Evolutionary conservation across 2,888 invertebrate genomes (phyloP), one percentile per base, ranked within the genome.

Genomic region (Trisateles emortualis): DNA sequence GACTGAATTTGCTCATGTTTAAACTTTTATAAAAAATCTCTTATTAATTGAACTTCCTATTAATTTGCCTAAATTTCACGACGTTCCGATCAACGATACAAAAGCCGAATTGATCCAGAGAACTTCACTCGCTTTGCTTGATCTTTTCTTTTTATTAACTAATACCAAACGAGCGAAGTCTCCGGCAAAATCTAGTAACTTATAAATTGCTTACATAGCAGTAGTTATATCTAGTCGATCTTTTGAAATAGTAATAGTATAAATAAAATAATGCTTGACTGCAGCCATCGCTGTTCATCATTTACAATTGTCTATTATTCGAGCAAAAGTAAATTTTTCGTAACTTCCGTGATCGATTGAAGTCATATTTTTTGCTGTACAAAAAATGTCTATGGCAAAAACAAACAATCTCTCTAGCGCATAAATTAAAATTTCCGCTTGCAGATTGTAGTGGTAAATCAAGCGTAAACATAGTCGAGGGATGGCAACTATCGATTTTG

Each of bases 351-450:
- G 74, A 82, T 81, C 79, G 74, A 78, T 78, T 76, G 73, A 77
- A 81, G 57, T 59, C 64, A 76, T 72, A 76, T 83, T 88, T 85
- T 86, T 88, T 86, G 76, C 76, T 58, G 58, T 60, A 78, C 78
- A 88, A 87, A 89, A 91, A 89, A 59, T 79, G 72, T 64, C 77
- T 80, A 81, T 81, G 79, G 79, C 74, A 90, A 91, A 91, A 91
- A 90, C 87, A 90, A 88, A 90, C 85, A 88, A 86, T 87, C 85
- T 87, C 84, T 86, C 77, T 77, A 80, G 83, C 81, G 87, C 87
- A 89, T 90, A 92, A 92, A 92, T 91, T 90, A 90, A 92, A 90
- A 91, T 92, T 88, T 91, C 92, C 91, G 90, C 86, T 87, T 79
- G 79, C 74, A 81, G 84, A 86, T 83, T 81, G 78, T 81, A 78